Percentiles rank a stretch among this genome's conserved stretches.
phyloP scores from a whole-genome alignment of 2,888 invertebrate genomes.

The Plebejus melissa region DNA sequence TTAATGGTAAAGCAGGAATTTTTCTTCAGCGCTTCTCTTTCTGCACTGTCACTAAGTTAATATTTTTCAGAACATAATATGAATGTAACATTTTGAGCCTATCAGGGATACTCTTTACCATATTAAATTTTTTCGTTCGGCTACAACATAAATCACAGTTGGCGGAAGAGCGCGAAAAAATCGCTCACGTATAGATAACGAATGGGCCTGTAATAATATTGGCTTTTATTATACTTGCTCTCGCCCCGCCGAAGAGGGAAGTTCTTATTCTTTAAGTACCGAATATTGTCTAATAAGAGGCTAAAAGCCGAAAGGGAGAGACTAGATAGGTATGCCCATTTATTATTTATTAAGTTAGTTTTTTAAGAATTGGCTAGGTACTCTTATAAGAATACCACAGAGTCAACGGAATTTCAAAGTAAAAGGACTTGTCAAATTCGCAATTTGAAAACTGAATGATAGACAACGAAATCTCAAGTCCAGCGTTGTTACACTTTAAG shows the following conservation, averaged over 20 bases:
- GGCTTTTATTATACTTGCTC: conserved; percentile 22
- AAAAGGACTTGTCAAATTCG: too few species aligned
- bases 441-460: too few species aligned
- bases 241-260: background rate
- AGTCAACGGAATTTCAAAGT: too few species aligned
- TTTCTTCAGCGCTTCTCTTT: background rate
- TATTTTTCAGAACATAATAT: background rate
- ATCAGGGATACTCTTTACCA: conserved; percentile 7
- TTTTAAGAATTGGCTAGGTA: too few species aligned
- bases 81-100: background rate
- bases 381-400: too few species aligned
- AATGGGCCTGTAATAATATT: conserved; percentile 19
- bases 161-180: background rate
- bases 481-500: too few species aligned
- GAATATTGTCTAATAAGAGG: background rate
- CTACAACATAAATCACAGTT: conserved; percentile 6
- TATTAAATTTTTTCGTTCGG: conserved; percentile 19
- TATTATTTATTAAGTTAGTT: too few species aligned
- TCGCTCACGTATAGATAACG: conserved; percentile 26
- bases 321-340: background rate
- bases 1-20: background rate
- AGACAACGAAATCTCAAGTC: too few species aligned
- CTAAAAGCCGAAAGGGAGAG: background rate
- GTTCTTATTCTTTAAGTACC: background rate
- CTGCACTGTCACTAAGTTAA: background rate